Base-by-base conservation (phyloP, 1,140 invertebrate species). In the Medauroidea extradentata region DNA sequence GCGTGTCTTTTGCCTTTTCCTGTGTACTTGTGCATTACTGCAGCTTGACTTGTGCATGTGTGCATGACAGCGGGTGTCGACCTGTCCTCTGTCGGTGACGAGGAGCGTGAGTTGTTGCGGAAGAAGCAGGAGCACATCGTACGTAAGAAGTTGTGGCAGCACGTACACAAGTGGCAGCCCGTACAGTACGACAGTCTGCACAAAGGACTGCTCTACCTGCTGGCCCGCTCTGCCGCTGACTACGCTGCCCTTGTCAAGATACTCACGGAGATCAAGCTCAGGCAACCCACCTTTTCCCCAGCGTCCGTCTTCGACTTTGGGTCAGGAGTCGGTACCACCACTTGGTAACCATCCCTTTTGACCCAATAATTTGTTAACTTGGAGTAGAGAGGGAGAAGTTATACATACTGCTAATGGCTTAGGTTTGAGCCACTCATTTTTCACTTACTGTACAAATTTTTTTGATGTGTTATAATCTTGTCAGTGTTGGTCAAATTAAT, bases 261-360 rank as follows among this genome's bases (percentile, higher is more conserved):
- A 53, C 84, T 96, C 51, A 74, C 80, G 11, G 91, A 96, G 79
- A 87, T 95, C 44, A 75, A 75, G 60, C 65, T 68, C 49, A 74
- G 81, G 24, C 77, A 88, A 70, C 75, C 78, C 44, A 62, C 83
- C n/a, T 96, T 91, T 72, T 73, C 77, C 44, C 93, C 93, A 0
- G 75, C 77, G 59, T 86, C 85, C 55, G 79, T 93, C 54, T 89
- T 94, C 70, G 93, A 96, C 75, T 95, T 94, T 77, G 94, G 94
- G 5, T 94, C 93, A 46, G 94, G 93, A 14, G 73, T 93, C 44
- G 93, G 93, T 2, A 89, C 90, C 25, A 86, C 83, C 0, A 84
- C 85, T 38, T 96, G 93, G 87, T 87, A 71, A 75, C n/a, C n/a
- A n/a, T n/a, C n/a, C n/a, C n/a, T n/a, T n/a, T n/a, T n/a, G n/a